phyloP scores from a whole-genome alignment of 2,888 invertebrate species.

The Campoplex nolae region DNA sequence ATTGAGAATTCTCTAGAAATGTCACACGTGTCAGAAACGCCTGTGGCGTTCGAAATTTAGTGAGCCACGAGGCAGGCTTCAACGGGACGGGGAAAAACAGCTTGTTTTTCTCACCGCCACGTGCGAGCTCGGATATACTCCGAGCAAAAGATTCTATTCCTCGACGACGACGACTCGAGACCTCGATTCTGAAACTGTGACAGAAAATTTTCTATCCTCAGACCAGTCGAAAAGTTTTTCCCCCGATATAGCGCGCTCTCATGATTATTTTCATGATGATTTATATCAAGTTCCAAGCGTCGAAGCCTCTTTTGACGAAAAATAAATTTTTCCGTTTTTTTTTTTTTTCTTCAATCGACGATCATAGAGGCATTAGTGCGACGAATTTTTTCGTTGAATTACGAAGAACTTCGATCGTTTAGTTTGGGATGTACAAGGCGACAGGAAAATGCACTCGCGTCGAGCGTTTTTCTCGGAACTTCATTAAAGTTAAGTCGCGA shows the following conservation, averaged over 20 bases:
- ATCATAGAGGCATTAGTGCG: no score
- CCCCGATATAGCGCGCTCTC: no score
- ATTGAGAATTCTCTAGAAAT: conserved; percentile 19
- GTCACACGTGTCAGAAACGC: neutral
- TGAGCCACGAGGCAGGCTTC: neutral
- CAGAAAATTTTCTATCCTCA: neutral
- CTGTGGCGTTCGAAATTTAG: conserved; percentile 1
- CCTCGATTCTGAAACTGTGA: neutral
- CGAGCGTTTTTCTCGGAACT: no score
- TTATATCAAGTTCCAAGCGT: neutral
- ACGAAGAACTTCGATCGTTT: no score
- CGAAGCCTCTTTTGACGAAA: no score
- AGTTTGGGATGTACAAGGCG: no score
- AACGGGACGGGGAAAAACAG: neutral
- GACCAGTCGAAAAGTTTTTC: no score
- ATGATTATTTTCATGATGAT: neutral
- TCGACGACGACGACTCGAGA: neutral
- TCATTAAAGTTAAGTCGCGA: no score
- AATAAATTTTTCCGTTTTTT: no score
- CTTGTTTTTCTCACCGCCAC: neutral
- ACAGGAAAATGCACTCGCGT: no score
- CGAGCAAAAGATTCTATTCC: neutral
- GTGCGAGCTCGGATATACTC: conserved; percentile 6
- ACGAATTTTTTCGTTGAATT: no score
- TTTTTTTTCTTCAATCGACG: no score